Percentiles rank a stretch among this genome's conserved stretches.
These are phyloP conservation scores for Drosophila setifemur DNA, from an alignment of 1,140 invertebrate species.

Conservation along the genomic window DNA sequence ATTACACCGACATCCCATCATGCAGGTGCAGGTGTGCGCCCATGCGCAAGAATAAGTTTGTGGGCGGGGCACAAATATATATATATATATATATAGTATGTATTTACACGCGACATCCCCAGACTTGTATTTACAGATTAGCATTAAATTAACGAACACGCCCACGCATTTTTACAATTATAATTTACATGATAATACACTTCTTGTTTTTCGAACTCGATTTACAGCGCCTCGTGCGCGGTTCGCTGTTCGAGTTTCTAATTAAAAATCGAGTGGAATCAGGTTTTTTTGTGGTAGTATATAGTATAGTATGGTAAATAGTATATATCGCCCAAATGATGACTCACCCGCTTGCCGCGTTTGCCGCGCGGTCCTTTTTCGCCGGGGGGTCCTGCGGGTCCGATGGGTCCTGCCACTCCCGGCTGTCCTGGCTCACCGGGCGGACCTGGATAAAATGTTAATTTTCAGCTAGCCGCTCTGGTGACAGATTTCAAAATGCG, in stretches of 20 bases:
- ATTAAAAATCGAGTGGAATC: slow-evolving; percentile 76
- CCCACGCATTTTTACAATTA: slow-evolving; percentile 60
- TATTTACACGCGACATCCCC: slow-evolving; percentile 47
- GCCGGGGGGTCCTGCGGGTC: slow-evolving; percentile 88
- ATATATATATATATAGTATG: slow-evolving; percentile 2
- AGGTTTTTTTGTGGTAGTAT: slow-evolving; percentile 40
- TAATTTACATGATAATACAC: slow-evolving; percentile 77
- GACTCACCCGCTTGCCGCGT: slow-evolving; percentile 89
- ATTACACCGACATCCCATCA: slow-evolving; percentile 39
- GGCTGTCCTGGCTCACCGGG: slow-evolving; percentile 90
- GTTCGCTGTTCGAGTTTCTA: slow-evolving; percentile 41
- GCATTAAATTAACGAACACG: slow-evolving; percentile 68
- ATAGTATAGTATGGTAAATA: too few relatives aligned
- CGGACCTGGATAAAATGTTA: slow-evolving; percentile 84
- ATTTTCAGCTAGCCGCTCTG: slow-evolving; percentile 51
- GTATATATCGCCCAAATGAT: background rate
- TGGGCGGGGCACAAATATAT: slow-evolving; percentile 3
- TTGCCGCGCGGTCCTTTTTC: slow-evolving; percentile 88
- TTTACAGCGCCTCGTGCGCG: slow-evolving; percentile 51
- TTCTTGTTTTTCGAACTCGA: slow-evolving; percentile 46
- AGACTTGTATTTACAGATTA: slow-evolving; percentile 73
- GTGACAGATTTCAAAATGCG: slow-evolving; percentile 59
- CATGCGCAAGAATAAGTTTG: slow-evolving; percentile 56
- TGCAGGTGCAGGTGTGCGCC: slow-evolving; percentile 50
- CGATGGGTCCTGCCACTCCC: slow-evolving; percentile 93